Evolutionary conservation across 2,797 vertebrate genomes (phyloP).

Genomic region (Betta splendens): DNA sequence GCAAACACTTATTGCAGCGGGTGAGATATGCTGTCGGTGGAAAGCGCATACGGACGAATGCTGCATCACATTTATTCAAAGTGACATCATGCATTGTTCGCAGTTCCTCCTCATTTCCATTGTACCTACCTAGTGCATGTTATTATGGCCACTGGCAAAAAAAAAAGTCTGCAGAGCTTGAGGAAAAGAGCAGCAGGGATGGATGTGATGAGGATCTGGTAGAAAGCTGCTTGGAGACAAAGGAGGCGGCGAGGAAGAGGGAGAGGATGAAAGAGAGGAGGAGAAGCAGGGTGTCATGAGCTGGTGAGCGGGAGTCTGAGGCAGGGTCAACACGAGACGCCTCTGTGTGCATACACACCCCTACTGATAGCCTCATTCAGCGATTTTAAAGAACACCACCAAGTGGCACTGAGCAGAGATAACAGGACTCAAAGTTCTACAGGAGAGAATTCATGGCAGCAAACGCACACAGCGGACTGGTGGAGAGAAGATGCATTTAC

Average conservation of each 20-base stretch:
- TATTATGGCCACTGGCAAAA: conserved; percentile 31
- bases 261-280: conserved; percentile 15
- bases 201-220: conserved; percentile 45
- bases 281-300: conserved; percentile 3
- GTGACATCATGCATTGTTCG: conserved; percentile 22
- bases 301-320: conserved; percentile 48
- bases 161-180: conserved; percentile 49
- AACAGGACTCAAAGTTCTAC: conserved; percentile 82
- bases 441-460: conserved; percentile 17
- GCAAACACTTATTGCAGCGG: neutral
- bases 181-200: conserved; percentile 44
- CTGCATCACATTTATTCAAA: conserved; percentile 4
- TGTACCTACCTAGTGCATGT: conserved; percentile 31
- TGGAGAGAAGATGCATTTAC: neutral
- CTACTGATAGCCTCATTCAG: conserved; percentile 81
- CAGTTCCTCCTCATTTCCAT: conserved; percentile 27
- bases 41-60: conserved; percentile 1
- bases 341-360: conserved; percentile 72
- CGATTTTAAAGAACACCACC: conserved; percentile 89
- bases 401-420: conserved; percentile 92
- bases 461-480: neutral
- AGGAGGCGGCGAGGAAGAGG: conserved; percentile 40
- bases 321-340: conserved; percentile 81
- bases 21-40: conserved; percentile 11
- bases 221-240: conserved; percentile 65